Conservation (phyloP, 2,797 vertebrate genomes). For the Scyliorhinus canicula region DNA sequence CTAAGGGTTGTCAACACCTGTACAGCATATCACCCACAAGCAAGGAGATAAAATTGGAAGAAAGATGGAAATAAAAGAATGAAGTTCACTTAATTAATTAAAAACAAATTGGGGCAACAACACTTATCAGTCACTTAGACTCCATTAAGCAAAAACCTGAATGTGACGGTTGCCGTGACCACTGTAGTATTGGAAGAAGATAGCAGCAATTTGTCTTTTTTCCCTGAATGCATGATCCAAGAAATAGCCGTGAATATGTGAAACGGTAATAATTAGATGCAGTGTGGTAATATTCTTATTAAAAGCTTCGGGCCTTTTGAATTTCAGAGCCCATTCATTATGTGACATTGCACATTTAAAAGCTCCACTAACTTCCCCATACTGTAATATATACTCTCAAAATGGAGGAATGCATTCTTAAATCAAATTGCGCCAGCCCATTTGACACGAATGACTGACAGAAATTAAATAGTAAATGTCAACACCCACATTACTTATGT, state of each 20-base stretch:
- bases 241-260: background rate
- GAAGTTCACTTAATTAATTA: background rate
- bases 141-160: background rate
- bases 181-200: background rate
- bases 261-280: background rate
- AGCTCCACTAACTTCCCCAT: background rate
- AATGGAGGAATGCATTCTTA: background rate
- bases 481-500: background rate
- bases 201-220: background rate
- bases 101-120: background rate
- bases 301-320: background rate
- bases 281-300: background rate
- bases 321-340: background rate
- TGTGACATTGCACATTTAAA: background rate
- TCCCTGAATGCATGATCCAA: background rate
- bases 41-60: background rate
- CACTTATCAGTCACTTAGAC: background rate
- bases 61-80: background rate
- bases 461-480: background rate
- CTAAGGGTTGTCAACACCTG: background rate
- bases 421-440: background rate
- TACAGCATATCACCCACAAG: background rate
- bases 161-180: background rate
- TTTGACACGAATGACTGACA: constrained; percentile 18
- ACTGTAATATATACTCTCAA: background rate